Base-by-base conservation (phyloP, 2,797 vertebrate species). In the Spheniscus humboldti region DNA sequence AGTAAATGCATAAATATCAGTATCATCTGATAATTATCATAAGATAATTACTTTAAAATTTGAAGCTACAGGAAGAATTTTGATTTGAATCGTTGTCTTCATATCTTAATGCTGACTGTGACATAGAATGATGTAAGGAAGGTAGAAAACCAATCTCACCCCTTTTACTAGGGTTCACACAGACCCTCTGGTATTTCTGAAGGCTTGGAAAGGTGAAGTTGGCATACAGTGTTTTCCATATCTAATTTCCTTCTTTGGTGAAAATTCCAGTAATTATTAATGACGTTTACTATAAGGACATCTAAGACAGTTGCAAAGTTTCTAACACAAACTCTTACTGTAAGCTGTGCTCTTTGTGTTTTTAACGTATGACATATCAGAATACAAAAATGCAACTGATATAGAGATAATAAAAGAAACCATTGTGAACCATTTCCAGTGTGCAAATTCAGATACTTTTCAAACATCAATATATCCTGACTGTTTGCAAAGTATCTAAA, bases 161-260 rank as follows among this genome's bases (percentile, higher is more conserved):
- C 45, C 37, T 83, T 96, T 95, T 75, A 47, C 41, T 62, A 15
- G 50, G 77, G 80, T 73, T 97, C 92, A 86, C 77, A 82, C 15
- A 76, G 88, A 66, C 63, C 39, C 72, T 86, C 66, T 90, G 85
- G 62, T 82, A 72, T 86, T 95, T 92, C 80, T 73, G 71, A 90
- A 78, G 59, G 22, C 74, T 88, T 93, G 88, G 69, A 93, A 91
- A 64, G 73, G 50, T 11, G 1, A 84, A 84, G 69, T n/a, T 95
- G 86, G 90, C 88, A 89, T 85, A 27, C 13, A 86, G 43, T 53
- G 63, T 41, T 93, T 90, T 95, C 88, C 83, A 79, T 95, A 86
- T 88, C 83, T 95, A 73, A 89, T 96, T 92, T 86, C 92, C 35
- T 88, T 86, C 80, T 92, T 93, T 93, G 74, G 83, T 67, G 48